These are phyloP conservation scores for Phyllostomus hastatus DNA, from an alignment of 2,113 vertebrate species.

Conservation along the genomic window DNA sequence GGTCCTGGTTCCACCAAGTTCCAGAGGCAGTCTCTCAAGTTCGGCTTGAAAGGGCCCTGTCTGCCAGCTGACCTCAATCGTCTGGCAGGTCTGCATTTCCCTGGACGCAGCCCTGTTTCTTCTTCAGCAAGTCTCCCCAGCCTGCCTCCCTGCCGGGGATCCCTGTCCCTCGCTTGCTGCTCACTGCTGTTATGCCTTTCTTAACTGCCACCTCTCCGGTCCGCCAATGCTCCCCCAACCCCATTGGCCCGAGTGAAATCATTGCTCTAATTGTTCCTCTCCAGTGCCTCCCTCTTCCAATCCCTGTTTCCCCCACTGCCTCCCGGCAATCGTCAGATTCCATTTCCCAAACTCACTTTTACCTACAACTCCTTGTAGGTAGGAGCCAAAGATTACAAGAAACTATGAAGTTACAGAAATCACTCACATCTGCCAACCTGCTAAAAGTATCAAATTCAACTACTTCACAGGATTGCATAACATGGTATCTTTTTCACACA, in stretches of 20 bases:
- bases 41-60: not conserved
- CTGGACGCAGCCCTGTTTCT: not conserved
- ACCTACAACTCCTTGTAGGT: not conserved
- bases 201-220: not conserved
- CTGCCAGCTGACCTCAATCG: conserved; percentile 5
- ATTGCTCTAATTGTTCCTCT: not conserved
- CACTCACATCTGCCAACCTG: not conserved
- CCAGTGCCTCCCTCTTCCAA: not conserved
- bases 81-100: not conserved
- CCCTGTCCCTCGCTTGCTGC: not conserved
- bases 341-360: not conserved
- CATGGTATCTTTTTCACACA: not conserved
- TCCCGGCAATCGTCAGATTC: not conserved
- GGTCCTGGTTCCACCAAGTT: not conserved
- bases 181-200: not conserved
- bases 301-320: not conserved
- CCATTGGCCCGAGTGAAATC: too few relatives aligned
- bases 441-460: not conserved
- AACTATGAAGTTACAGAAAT: not conserved
- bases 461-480: not conserved
- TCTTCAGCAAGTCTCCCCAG: not conserved
- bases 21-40: not conserved
- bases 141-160: not conserved
- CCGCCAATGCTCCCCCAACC: not conserved
- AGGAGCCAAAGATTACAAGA: not conserved